phyloP scores from a whole-genome alignment of 2,797 vertebrate genomes.

The Neostethus bicornis region DNA sequence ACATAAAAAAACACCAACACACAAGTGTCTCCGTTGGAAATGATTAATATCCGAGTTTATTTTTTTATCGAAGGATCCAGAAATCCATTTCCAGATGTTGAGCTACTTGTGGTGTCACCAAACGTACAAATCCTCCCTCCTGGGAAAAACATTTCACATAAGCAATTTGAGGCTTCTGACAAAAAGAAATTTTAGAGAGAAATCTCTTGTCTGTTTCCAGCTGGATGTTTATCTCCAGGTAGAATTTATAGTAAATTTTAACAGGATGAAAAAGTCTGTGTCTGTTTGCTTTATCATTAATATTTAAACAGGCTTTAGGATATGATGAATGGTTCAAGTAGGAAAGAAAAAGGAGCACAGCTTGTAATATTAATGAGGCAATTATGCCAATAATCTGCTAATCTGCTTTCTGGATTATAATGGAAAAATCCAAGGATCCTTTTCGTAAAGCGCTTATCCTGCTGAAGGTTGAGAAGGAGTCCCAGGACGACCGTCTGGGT shows the following conservation, averaged over 20 bases:
- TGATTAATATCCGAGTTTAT: no score
- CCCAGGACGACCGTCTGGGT: neutral
- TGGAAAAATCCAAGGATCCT: conserved; percentile 41
- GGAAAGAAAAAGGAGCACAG: conserved; percentile 25
- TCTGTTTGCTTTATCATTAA: conserved; percentile 17
- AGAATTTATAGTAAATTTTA: no score
- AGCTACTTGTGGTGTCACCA: no score
- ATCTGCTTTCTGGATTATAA: conserved; percentile 52
- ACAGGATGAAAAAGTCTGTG: no score
- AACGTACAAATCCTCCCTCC: no score
- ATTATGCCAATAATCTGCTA: conserved; percentile 61
- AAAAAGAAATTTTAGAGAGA: neutral
- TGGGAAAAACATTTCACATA: conserved; percentile 4
- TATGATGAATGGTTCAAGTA: conserved; percentile 4
- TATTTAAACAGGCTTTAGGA: conserved; percentile 23
- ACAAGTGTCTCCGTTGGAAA: no score
- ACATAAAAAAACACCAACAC: conserved; percentile 11
- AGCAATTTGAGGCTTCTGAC: conserved; percentile 12
- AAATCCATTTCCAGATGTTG: no score
- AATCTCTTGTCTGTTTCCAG: neutral
- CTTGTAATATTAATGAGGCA: conserved; percentile 36
- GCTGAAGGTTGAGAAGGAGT: conserved; percentile 17
- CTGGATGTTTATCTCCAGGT: neutral
- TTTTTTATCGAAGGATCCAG: no score
- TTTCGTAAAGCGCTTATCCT: conserved; percentile 49